These are phyloP conservation scores for Hypercompe scribonia DNA, from an alignment of 2,888 invertebrate genomes.

Conservation along the genomic window DNA sequence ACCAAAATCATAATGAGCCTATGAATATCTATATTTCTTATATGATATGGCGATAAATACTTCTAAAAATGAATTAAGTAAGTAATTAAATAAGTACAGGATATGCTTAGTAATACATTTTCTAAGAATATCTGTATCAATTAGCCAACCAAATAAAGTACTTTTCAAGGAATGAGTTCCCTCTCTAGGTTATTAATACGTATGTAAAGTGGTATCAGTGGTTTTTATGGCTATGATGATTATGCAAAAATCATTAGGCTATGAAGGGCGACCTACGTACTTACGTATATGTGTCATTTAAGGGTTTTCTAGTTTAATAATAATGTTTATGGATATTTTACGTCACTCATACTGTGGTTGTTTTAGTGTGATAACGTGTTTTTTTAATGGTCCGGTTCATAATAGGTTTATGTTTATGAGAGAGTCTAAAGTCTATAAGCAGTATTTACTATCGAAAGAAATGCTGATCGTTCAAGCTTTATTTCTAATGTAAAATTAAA, in stretches of 20 bases:
- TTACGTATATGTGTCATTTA: neutral
- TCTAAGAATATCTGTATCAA: neutral
- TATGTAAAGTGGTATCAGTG: neutral
- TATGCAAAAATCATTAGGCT: conserved; percentile 12
- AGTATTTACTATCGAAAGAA: neutral
- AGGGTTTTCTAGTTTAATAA: neutral
- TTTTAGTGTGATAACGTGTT: neutral
- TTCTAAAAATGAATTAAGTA: neutral
- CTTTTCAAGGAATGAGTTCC: neutral
- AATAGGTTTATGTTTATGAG: neutral
- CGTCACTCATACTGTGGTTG: too few relatives aligned
- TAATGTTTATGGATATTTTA: neutral
- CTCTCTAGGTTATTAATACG: neutral
- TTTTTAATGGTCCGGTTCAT: neutral
- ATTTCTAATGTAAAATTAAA: neutral
- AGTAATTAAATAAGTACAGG: neutral
- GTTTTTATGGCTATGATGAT: conserved; percentile 5
- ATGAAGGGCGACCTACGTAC: conserved; percentile 2
- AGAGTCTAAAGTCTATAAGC: neutral
- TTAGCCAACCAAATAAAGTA: neutral
- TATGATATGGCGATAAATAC: neutral
- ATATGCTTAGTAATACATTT: neutral
- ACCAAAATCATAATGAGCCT: too few relatives aligned
- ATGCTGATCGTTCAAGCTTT: neutral
- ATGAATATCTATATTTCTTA: neutral